Conservation (phyloP, 1,140 invertebrate genomes). For the Orius insidiosus region DNA sequence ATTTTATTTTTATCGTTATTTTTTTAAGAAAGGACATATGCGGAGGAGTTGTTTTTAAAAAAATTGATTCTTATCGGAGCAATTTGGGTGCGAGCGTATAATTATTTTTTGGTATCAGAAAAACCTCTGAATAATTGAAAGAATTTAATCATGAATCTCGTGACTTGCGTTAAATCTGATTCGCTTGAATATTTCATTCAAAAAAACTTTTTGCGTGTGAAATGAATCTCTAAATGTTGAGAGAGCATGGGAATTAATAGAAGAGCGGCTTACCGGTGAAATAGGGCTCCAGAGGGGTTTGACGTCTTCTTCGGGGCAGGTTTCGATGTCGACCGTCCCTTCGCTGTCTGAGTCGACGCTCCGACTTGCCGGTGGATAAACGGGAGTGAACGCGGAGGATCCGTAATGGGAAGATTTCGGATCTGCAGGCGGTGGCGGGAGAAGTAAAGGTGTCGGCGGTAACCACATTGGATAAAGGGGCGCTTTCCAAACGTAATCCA, state of each 20-base stretch:
- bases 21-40: too few relatives aligned
- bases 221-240: background rate
- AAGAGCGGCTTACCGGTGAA: slow-evolving; percentile 7
- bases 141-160: too few relatives aligned
- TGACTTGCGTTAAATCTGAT: background rate
- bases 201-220: too few relatives aligned
- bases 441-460: slow-evolving; percentile 13
- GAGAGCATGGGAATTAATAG: background rate
- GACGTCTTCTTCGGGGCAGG: slow-evolving; percentile 20
- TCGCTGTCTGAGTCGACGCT: slow-evolving; percentile 17
- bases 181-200: too few relatives aligned
- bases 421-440: slow-evolving; percentile 7
- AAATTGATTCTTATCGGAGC: too few relatives aligned
- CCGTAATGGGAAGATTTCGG: slow-evolving; percentile 10
- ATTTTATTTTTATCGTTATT: background rate
- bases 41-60: too few relatives aligned
- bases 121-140: too few relatives aligned
- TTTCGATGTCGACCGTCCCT: slow-evolving; percentile 22
- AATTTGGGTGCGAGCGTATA: too few relatives aligned
- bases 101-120: too few relatives aligned
- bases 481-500: slow-evolving; percentile 47
- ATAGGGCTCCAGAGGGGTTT: slow-evolving; percentile 16
- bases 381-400: slow-evolving; percentile 21
- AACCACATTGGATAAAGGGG: slow-evolving; percentile 16
- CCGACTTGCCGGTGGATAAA: slow-evolving; percentile 14